These are phyloP conservation scores for Taphrorychus bicolor DNA, from an alignment of 2,888 invertebrate genomes.

Conservation along the genomic window DNA sequence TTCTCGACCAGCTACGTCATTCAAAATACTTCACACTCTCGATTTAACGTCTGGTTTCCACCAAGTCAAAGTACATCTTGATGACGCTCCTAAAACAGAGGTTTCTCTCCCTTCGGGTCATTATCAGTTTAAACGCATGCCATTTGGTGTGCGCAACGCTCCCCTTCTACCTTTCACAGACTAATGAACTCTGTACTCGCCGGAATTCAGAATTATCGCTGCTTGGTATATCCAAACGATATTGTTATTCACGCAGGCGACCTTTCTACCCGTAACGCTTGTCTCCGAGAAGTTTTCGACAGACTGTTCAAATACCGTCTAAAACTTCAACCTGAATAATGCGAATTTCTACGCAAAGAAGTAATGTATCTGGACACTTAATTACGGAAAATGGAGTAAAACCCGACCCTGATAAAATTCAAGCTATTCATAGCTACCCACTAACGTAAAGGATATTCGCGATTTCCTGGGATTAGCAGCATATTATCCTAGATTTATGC, in stretches of 20 bases:
- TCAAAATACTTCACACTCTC: slow-evolving; percentile 9
- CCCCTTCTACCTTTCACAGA: slow-evolving; percentile 1
- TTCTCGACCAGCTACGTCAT: slow-evolving; percentile 1
- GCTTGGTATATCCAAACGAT: slow-evolving; percentile 1
- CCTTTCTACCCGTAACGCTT: neutral
- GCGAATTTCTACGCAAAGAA: neutral
- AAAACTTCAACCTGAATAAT: neutral
- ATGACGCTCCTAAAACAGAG: neutral
- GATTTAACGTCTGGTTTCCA: neutral
- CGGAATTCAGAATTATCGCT: neutral
- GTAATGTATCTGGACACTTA: neutral
- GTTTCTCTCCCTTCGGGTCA: neutral
- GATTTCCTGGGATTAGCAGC: too few species aligned
- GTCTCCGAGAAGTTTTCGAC: neutral
- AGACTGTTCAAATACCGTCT: neutral
- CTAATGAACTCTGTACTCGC: neutral
- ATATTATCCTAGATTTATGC: too few species aligned
- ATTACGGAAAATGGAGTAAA: slow-evolving; percentile 2
- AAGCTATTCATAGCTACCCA: slow-evolving; percentile 1
- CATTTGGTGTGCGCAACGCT: neutral
- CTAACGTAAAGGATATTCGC: too few species aligned
- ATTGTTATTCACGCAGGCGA: neutral
- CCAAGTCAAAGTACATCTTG: neutral
- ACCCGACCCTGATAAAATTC: neutral
- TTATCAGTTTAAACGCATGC: slow-evolving; percentile 1